phyloP scores from a whole-genome alignment of 2,888 invertebrate genomes.

The Euphydryas editha region DNA sequence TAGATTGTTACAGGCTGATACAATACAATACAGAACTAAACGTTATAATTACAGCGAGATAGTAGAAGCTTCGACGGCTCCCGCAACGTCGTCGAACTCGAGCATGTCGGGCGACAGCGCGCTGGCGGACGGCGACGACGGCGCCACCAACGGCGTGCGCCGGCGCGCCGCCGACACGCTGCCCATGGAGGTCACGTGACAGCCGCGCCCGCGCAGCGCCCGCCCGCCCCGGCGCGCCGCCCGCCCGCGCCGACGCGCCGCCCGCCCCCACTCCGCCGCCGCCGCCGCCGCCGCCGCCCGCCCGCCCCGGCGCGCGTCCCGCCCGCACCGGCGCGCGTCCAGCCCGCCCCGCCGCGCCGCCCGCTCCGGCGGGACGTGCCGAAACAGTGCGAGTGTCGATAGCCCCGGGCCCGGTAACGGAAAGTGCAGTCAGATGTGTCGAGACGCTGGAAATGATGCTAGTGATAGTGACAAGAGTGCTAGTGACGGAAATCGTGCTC shows the following conservation, averaged over 20 bases:
- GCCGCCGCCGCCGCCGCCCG: not conserved
- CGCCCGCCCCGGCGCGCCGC: too few relatives aligned
- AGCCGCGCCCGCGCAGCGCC: conserved; percentile 41
- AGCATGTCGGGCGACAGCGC: conserved; percentile 34
- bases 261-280: not conserved
- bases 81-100: conserved; percentile 47
- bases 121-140: conserved; percentile 44
- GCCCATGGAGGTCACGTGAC: conserved; percentile 82
- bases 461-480: not conserved
- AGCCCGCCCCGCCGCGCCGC: too few relatives aligned
- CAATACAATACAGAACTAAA: too few relatives aligned
- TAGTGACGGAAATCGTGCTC: not conserved
- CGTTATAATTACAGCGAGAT: conserved; percentile 55
- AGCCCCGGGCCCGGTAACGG: too few relatives aligned
- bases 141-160: conserved; percentile 54
- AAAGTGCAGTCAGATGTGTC: too few relatives aligned
- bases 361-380: too few relatives aligned
- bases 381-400: not conserved
- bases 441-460: too few relatives aligned
- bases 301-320: too few relatives aligned
- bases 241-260: too few relatives aligned
- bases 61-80: conserved; percentile 55
- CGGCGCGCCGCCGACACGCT: conserved; percentile 61
- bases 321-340: too few relatives aligned
- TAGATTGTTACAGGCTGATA: too few relatives aligned